Evolutionary conservation across 2,797 vertebrate genomes (phyloP), one percentile per base, ranked within the genome.

Genomic region (Adrianichthys oophorus): DNA sequence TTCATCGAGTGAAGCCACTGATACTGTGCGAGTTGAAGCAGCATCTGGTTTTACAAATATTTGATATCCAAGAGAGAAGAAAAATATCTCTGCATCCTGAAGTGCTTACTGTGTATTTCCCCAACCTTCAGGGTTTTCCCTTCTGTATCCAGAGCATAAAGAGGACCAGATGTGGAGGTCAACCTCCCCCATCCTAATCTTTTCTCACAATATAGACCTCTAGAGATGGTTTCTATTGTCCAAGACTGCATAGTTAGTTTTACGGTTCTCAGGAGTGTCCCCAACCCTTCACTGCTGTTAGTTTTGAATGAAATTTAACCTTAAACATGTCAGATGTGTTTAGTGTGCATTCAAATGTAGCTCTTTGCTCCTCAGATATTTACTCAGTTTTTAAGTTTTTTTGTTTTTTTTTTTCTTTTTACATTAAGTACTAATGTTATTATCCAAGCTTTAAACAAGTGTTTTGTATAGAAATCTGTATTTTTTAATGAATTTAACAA

Each of bases 1-100:
- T 17, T 40, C 18, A 29, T n/a, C 48, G 41, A 74, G 49, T 50
- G 21, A 56, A 48, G 32, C 51, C 53, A 13, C 56, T 62, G 46
- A 49, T 18, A 40, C 21, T 29, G 42, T 63, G 24, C 57, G 41
- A 62, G 53, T 52, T 51, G 55, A 48, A 59, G 67, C 64, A 32
- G 76, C 86, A 86, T 89, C 85, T 89, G 85, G 69, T 84, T 81
- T 85, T 37, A n/a, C 52, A 69, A 67, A 83, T 79, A 48, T 80
- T 55, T 59, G 63, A 79, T 67, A 52, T 73, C 44, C 82, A 75
- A 87, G 54, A 41, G 59, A 76, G 63, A 71, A 29, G 3, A 23
- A 56, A 47, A 63, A 49, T 56, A 52, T 41, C 49, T 64, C 53
- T 46, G 42, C 46, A 72, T 85, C 68, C 68, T 76, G 65, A 23